Conservation (phyloP, 2,113 vertebrate species). For the Platichthys stellatus region DNA sequence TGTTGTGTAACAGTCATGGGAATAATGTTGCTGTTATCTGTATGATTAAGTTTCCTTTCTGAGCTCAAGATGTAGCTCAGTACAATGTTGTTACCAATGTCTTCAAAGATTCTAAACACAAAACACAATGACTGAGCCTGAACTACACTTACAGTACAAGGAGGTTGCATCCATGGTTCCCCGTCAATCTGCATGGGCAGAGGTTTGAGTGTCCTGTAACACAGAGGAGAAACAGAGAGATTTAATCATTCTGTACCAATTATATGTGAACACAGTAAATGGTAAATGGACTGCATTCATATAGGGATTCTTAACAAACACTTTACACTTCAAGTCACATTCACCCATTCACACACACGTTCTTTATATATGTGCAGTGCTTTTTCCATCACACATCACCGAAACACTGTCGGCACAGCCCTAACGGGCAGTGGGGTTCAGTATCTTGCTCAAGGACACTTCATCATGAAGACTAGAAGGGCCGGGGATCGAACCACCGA, state of each 20-base stretch:
- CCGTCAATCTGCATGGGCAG: constrained; percentile 95
- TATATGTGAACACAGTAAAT: neutral
- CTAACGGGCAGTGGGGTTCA: too few species aligned
- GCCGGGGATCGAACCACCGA: too few species aligned
- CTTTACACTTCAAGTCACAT: too few species aligned
- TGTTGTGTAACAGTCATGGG: neutral
- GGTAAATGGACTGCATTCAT: too few species aligned
- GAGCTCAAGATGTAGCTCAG: neutral
- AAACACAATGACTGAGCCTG: neutral
- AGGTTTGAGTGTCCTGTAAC: constrained; percentile 85
- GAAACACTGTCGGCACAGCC: too few species aligned
- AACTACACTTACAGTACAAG: constrained; percentile 86
- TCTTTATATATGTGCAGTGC: too few species aligned
- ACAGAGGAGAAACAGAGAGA: constrained; percentile 12
- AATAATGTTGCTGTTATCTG: neutral
- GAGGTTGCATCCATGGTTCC: constrained; percentile 93
- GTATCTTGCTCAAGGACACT: too few species aligned
- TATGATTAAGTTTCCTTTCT: too few species aligned
- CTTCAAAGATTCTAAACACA: neutral
- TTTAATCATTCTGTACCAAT: neutral
- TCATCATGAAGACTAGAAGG: neutral
- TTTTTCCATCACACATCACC: too few species aligned
- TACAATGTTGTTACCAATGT: neutral
- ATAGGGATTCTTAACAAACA: too few species aligned
- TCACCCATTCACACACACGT: too few species aligned